A percentile compares a stretch with the other conserved stretches of the same genome.
phyloP scores from a whole-genome alignment of 2,888 invertebrate species.

The Drosophila vallismaia region DNA sequence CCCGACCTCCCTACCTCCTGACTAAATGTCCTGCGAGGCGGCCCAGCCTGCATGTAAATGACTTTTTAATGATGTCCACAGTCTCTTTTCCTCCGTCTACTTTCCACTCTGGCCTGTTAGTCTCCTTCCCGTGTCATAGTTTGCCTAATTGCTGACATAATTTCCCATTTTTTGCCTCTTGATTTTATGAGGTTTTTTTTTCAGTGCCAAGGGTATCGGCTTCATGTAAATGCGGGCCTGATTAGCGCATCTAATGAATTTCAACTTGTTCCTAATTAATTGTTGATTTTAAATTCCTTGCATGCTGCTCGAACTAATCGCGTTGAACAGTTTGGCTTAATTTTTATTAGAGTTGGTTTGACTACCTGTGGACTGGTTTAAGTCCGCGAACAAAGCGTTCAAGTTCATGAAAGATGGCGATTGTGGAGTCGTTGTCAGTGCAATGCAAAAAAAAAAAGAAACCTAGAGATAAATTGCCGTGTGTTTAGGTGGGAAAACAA shows the following conservation, averaged over 20 bases:
- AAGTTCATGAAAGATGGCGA: neutral
- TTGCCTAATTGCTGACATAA: slow-evolving; percentile 75
- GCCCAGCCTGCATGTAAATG: slow-evolving; percentile 74
- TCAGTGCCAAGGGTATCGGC: slow-evolving; percentile 50
- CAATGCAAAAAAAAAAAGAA: slow-evolving; percentile 14
- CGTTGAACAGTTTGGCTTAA: neutral
- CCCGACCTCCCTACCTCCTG: slow-evolving; percentile 7
- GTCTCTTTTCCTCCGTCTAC: slow-evolving; percentile 6
- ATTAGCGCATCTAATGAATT: slow-evolving; percentile 75
- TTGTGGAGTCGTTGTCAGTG: slow-evolving; percentile 15
- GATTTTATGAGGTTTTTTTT: slow-evolving; percentile 70
- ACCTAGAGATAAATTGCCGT: slow-evolving; percentile 62
- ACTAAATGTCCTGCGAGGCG: slow-evolving; percentile 62
- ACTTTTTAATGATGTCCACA: slow-evolving; percentile 75
- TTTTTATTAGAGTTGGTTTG: neutral
- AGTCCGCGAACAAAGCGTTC: neutral
- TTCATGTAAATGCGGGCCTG: slow-evolving; percentile 75
- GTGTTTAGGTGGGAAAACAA: slow-evolving; percentile 65
- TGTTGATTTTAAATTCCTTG: slow-evolving; percentile 68
- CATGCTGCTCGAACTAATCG: slow-evolving; percentile 52
- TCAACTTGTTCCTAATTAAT: slow-evolving; percentile 75
- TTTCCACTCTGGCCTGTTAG: slow-evolving; percentile 21
- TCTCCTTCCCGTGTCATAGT: slow-evolving; percentile 64
- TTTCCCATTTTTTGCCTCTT: slow-evolving; percentile 44
- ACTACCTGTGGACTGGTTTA: no score